Evolutionary conservation across 2,888 invertebrate species (phyloP).

Genomic region (Harpagoxenus sublaevis): DNA sequence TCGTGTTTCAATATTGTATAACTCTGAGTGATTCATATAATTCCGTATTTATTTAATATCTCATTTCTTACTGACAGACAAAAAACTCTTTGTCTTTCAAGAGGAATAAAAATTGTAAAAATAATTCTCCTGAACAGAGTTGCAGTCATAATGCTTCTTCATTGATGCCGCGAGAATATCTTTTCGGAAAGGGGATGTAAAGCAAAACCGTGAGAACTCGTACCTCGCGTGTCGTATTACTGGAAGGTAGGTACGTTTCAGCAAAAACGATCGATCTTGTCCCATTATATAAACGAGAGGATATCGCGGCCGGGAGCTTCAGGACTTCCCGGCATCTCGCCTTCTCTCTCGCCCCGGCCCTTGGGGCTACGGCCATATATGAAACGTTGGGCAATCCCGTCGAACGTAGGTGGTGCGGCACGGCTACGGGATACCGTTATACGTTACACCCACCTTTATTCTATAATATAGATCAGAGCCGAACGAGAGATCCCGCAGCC

Average conservation of each 20-base stretch:
- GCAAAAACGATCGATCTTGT: slow-evolving; percentile 14
- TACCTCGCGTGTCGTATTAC: slow-evolving; percentile 11
- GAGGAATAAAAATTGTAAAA: not conserved
- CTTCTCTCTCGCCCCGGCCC: slow-evolving; percentile 37
- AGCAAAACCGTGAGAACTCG: slow-evolving; percentile 25
- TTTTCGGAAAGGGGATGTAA: not conserved
- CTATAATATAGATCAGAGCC: slow-evolving; percentile 75
- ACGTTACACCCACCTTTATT: slow-evolving; percentile 77
- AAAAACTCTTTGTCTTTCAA: not conserved
- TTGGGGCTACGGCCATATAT: slow-evolving; percentile 68
- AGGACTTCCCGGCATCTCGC: slow-evolving; percentile 13
- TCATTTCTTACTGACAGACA: not conserved
- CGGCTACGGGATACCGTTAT: slow-evolving; percentile 69
- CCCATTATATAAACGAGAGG: slow-evolving; percentile 28
- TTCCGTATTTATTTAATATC: not conserved
- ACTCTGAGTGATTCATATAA: not conserved
- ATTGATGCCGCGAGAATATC: not conserved
- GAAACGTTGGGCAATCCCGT: slow-evolving; percentile 72
- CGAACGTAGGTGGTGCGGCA: slow-evolving; percentile 69
- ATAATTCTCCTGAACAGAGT: not conserved
- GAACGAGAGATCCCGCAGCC: slow-evolving; percentile 36
- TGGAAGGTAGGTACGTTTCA: not conserved
- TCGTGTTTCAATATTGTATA: not conserved
- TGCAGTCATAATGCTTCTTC: not conserved
- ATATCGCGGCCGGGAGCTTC: slow-evolving; percentile 23